Percentiles rank a stretch among this genome's conserved stretches.
These are phyloP conservation scores for Phataginus tetradactyla DNA, from an alignment of 2,797 vertebrate genomes.

Conservation along the genomic window DNA sequence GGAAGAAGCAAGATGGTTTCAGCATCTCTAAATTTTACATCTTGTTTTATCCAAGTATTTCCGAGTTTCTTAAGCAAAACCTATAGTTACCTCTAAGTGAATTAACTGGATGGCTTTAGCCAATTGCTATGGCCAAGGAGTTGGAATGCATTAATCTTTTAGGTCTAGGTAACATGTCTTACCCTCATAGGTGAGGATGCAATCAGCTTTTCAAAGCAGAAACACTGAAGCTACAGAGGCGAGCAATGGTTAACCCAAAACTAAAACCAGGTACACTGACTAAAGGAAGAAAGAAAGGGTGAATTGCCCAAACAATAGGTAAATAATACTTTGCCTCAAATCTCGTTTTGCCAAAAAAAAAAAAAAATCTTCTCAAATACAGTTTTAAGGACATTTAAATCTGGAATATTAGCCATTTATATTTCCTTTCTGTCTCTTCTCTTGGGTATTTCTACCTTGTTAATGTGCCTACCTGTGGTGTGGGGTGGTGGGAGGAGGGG, in stretches of 20 bases:
- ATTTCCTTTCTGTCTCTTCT: not conserved
- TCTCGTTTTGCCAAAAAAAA: slow-evolving; percentile 11
- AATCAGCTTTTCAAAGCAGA: not conserved
- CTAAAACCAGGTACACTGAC: not conserved
- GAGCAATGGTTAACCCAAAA: not conserved
- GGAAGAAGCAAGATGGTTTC: not conserved
- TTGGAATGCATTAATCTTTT: not conserved
- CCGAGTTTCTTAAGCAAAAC: not conserved
- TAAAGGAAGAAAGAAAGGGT: not conserved
- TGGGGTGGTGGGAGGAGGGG: no score
- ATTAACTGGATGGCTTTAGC: not conserved
- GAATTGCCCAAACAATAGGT: not conserved
- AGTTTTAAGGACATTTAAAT: not conserved
- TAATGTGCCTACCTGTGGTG: not conserved
- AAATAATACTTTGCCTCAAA: not conserved
- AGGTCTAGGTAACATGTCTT: not conserved
- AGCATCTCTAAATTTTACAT: not conserved
- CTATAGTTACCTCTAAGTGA: not conserved
- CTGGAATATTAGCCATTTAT: not conserved
- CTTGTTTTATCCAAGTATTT: not conserved
- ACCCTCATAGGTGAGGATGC: not conserved
- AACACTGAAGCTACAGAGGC: not conserved
- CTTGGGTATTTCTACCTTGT: not conserved
- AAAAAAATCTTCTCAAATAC: not conserved
- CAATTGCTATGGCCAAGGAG: not conserved